phyloP scores from a whole-genome alignment of 2,888 invertebrate genomes.

The Microctonus brassicae region DNA sequence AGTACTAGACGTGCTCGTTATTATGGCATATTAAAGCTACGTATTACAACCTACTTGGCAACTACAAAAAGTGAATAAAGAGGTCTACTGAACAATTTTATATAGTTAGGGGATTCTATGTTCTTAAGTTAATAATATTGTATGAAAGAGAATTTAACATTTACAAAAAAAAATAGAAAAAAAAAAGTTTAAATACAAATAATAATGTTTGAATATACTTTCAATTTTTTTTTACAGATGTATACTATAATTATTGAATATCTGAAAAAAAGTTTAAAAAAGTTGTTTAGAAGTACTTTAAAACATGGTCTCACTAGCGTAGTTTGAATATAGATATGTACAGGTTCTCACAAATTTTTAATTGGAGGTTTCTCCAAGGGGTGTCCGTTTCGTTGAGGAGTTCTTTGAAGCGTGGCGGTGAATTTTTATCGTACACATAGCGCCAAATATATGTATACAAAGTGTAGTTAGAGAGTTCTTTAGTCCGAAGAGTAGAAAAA shows the following conservation, averaged over 20 bases:
- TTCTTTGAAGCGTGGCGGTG: constrained; percentile 35
- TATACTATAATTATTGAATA: constrained; percentile 7
- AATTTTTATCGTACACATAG: constrained; percentile 37
- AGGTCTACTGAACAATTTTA: not conserved
- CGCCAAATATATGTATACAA: constrained; percentile 56
- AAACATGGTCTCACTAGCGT: not conserved
- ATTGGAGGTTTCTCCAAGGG: constrained; percentile 40
- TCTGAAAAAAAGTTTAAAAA: not conserved
- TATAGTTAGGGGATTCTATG: not conserved
- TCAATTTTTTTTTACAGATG: constrained; percentile 18
- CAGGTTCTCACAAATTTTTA: constrained; percentile 41
- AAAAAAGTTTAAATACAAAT: constrained; percentile 10
- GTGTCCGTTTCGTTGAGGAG: constrained; percentile 26
- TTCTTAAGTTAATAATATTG: not conserved
- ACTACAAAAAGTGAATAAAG: not conserved
- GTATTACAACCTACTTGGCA: constrained; percentile 21
- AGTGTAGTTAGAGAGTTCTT: too few relatives aligned
- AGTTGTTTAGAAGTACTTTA: not conserved
- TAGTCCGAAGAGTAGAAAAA: too few relatives aligned
- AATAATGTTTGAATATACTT: not conserved
- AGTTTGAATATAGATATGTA: not conserved
- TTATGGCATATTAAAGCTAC: constrained; percentile 48
- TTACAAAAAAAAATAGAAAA: not conserved
- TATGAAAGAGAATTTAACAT: not conserved
- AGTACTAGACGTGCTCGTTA: constrained; percentile 44